phyloP scores from a whole-genome alignment of 1,140 invertebrate genomes.

The Papilio machaon region DNA sequence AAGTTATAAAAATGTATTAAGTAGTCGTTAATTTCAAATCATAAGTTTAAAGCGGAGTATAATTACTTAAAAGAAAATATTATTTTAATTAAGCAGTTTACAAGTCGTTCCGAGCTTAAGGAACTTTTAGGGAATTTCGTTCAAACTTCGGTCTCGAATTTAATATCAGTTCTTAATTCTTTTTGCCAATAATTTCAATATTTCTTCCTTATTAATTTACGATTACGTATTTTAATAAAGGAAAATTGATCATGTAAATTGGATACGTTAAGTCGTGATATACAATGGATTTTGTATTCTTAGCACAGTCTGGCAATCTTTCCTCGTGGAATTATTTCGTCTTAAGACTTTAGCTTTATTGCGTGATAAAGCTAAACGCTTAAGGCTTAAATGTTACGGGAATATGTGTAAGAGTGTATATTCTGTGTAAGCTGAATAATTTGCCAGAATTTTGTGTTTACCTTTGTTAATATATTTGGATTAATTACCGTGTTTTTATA shows the following conservation, averaged over 20 bases:
- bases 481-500: neutral
- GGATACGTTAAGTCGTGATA: neutral
- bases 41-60: neutral
- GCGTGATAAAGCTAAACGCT: slow-evolving; percentile 2
- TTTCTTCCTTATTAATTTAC: neutral
- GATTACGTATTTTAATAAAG: neutral
- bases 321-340: neutral
- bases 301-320: neutral
- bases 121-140: neutral
- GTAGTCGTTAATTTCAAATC: neutral
- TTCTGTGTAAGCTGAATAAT: neutral
- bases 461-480: neutral
- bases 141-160: slow-evolving; percentile 9
- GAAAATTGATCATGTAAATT: too few species aligned
- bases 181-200: neutral
- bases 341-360: neutral
- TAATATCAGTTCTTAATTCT: slow-evolving; percentile 11
- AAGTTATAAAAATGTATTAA: too few species aligned
- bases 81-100: slow-evolving; percentile 10
- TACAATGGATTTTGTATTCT: neutral
- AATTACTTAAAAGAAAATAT: neutral
- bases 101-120: neutral
- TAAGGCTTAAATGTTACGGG: neutral
- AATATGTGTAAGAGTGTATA: neutral
- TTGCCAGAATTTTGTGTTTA: neutral